These are phyloP conservation scores for Orthosia gothica DNA, from an alignment of 2,888 invertebrate species.

Conservation along the genomic window DNA sequence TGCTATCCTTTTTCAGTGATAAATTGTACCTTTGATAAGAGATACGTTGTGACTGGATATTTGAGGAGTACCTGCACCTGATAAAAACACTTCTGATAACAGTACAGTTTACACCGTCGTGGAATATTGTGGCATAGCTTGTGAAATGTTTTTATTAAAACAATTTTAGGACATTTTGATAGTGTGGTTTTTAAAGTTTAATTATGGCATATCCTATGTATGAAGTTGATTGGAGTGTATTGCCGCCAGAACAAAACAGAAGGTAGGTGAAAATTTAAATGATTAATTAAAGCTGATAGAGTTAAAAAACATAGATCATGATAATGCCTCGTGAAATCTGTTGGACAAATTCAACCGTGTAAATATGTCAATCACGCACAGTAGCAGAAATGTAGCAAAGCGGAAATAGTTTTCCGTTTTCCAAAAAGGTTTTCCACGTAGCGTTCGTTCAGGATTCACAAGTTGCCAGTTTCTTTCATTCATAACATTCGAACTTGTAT, in stretches of 20 bases:
- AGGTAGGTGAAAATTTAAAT: constrained; percentile 91
- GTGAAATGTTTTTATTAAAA: constrained; percentile 86
- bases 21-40: constrained; percentile 90
- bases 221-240: constrained; percentile 96
- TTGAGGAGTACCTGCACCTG: constrained; percentile 88
- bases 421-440: constrained; percentile 78
- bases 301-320: constrained; percentile 42
- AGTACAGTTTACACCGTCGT: constrained; percentile 87
- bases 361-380: constrained; percentile 58
- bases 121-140: constrained; percentile 82
- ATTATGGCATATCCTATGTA: constrained; percentile 92
- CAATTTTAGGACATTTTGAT: constrained; percentile 74
- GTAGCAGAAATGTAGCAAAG: constrained; percentile 36
- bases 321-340: constrained; percentile 47
- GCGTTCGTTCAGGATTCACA: constrained; percentile 76
- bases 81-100: constrained; percentile 90
- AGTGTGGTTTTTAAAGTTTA: constrained; percentile 73
- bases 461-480: constrained; percentile 50
- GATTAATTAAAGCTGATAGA: constrained; percentile 31
- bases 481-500: constrained; percentile 4
- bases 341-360: constrained; percentile 36
- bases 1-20: constrained; percentile 91
- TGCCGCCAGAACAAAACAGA: constrained; percentile 96
- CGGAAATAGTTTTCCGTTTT: constrained; percentile 64
- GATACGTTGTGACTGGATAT: constrained; percentile 90